Percentiles rank a stretch among this genome's conserved stretches.
Evolutionary conservation across 2,797 vertebrate genomes (phyloP).

Genomic region (Semaprochilodus insignis): DNA sequence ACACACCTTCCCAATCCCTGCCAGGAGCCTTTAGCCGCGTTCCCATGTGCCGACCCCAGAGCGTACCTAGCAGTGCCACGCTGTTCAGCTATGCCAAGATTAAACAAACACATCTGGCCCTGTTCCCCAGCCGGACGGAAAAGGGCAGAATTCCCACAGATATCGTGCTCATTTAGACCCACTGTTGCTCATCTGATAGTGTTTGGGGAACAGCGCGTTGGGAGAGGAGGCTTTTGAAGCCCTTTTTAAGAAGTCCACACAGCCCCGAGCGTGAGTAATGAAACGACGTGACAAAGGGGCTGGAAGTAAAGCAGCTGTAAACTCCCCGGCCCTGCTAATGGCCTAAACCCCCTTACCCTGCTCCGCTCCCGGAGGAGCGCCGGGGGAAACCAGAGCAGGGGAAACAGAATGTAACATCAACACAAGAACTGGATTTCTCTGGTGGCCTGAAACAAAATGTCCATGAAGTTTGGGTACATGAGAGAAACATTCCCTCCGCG

Average conservation of each 20-base stretch:
- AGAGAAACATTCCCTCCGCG: neutral
- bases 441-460: constrained; percentile 39
- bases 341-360: constrained; percentile 9
- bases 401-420: constrained; percentile 31
- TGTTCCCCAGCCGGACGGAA: constrained; percentile 44
- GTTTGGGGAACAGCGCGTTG: constrained; percentile 48
- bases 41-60: constrained; percentile 37
- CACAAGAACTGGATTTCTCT: constrained; percentile 12
- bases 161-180: constrained; percentile 48
- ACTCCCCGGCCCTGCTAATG: constrained; percentile 15
- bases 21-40: constrained; percentile 42
- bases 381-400: constrained; percentile 5
- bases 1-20: constrained; percentile 25
- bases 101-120: constrained; percentile 64
- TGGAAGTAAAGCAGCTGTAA: constrained; percentile 46
- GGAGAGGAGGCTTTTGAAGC: constrained; percentile 44
- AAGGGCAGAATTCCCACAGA: constrained; percentile 46
- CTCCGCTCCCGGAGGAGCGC: neutral
- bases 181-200: constrained; percentile 54
- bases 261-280: neutral
- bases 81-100: constrained; percentile 56
- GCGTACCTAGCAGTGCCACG: constrained; percentile 47
- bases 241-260: neutral
- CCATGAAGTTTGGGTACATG: neutral
- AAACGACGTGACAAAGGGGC: constrained; percentile 27